Conservation (phyloP, 2,113 vertebrate species). For the Tauraco erythrolophus region DNA sequence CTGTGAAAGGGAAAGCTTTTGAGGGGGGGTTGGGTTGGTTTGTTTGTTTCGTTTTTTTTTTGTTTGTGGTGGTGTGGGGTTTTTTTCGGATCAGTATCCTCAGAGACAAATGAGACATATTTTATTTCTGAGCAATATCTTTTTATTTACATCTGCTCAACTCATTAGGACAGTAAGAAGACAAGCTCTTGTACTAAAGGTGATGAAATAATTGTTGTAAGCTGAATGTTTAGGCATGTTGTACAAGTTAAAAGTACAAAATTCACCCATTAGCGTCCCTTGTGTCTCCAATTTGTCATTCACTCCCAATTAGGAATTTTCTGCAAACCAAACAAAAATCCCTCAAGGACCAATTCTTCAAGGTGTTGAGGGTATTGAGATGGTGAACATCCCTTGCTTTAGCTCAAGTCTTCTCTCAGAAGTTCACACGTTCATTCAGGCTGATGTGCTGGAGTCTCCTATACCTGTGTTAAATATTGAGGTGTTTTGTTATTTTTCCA, state of each 20-base stretch:
- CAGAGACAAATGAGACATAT: background rate
- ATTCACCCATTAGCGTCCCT: background rate
- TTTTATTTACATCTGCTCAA: background rate
- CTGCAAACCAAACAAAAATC: background rate
- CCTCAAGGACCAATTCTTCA: background rate
- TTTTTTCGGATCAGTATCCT: background rate
- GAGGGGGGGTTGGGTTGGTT: too few species aligned
- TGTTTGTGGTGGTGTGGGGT: too few species aligned
- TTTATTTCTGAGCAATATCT: slow-evolving; percentile 10
- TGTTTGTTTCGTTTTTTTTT: background rate
- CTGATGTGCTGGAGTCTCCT: background rate
- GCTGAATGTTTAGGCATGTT: background rate
- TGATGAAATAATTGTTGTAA: slow-evolving; percentile 45
- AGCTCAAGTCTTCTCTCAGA: background rate
- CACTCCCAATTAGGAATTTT: background rate
- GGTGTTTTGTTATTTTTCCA: background rate
- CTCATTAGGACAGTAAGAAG: background rate
- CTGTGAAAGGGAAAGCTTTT: background rate
- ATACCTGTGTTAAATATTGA: background rate
- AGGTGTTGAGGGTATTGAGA: background rate
- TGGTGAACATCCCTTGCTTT: fast-evolving
- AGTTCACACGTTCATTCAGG: fast-evolving
- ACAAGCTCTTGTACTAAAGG: background rate
- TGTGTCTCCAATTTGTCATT: background rate
- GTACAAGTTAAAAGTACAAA: background rate